Percentiles rank a stretch among this genome's conserved stretches.
phyloP scores from a whole-genome alignment of 1,140 invertebrate species.

The Parasteatoda tepidariorum region DNA sequence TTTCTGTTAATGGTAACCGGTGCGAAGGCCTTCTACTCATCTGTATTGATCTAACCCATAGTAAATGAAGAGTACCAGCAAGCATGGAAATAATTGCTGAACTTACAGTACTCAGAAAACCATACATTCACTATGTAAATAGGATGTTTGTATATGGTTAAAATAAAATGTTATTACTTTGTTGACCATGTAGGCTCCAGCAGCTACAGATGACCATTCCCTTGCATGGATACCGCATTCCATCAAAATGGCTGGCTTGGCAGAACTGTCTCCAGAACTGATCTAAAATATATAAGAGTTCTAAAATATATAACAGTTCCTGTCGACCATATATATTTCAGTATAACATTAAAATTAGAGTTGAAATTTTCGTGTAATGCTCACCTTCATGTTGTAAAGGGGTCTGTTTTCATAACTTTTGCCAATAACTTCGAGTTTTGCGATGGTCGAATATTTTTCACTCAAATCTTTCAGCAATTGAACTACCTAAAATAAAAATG shows the following conservation, averaged over 20 bases:
- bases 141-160: no score
- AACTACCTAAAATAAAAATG: conserved; percentile 7
- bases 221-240: conserved; percentile 83
- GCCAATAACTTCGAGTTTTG: conserved; percentile 8
- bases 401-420: conserved; percentile 39
- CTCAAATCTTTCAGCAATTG: neutral
- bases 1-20: no score
- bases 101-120: no score
- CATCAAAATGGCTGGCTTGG: conserved; percentile 62
- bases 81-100: neutral
- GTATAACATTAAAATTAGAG: neutral
- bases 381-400: conserved; percentile 29
- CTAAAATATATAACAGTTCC: no score
- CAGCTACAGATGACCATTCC: conserved; percentile 91
- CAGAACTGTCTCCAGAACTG: conserved; percentile 6
- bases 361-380: neutral
- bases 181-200: conserved; percentile 84
- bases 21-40: no score
- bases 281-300: conserved; percentile 11
- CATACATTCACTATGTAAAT: no score
- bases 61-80: neutral
- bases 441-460: neutral
- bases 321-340: neutral
- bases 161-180: no score
- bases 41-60: neutral